phyloP scores from a whole-genome alignment of 2,888 invertebrate species.

The Linnaemya tessellans region DNA sequence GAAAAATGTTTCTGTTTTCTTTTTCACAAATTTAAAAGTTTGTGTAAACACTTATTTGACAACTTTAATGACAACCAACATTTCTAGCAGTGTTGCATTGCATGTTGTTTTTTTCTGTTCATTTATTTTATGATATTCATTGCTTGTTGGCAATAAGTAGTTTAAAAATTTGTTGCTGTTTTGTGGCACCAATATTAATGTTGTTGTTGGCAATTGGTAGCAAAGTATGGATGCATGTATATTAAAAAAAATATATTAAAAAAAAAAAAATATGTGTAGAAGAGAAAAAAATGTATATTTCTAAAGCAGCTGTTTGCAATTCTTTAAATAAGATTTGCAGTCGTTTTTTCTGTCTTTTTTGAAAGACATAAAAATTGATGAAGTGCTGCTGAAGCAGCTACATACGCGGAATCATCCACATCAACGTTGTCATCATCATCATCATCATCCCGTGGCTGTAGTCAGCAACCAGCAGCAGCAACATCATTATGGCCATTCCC shows the following conservation, averaged over 20 bases:
- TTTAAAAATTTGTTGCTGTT: conserved; percentile 62
- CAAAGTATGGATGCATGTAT: conserved; percentile 24
- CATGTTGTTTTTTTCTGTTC: neutral
- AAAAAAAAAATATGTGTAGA: too few species aligned
- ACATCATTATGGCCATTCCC: conserved; percentile 45
- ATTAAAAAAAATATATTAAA: neutral
- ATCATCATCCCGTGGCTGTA: conserved; percentile 64
- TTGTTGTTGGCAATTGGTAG: conserved; percentile 55
- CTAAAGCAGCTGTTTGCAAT: conserved; percentile 71
- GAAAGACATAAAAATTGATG: conserved; percentile 75
- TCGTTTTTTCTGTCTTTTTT: conserved; percentile 35
- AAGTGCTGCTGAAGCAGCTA: conserved; percentile 73
- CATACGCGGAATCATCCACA: conserved; percentile 66
- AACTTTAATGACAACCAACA: neutral
- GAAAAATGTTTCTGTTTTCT: too few species aligned
- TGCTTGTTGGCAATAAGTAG: conserved; percentile 65
- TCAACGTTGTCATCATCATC: conserved; percentile 66
- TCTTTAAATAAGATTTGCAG: conserved; percentile 69
- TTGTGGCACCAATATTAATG: conserved; percentile 56
- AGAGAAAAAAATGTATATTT: conserved; percentile 48
- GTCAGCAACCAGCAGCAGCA: conserved; percentile 43
- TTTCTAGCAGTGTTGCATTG: conserved; percentile 35
- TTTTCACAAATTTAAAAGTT: too few species aligned
- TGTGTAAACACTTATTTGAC: too few species aligned
- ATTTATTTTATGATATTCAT: conserved; percentile 33